Evolutionary conservation across 2,797 vertebrate species (phyloP).

Genomic region (Gorsachius magnificus): DNA sequence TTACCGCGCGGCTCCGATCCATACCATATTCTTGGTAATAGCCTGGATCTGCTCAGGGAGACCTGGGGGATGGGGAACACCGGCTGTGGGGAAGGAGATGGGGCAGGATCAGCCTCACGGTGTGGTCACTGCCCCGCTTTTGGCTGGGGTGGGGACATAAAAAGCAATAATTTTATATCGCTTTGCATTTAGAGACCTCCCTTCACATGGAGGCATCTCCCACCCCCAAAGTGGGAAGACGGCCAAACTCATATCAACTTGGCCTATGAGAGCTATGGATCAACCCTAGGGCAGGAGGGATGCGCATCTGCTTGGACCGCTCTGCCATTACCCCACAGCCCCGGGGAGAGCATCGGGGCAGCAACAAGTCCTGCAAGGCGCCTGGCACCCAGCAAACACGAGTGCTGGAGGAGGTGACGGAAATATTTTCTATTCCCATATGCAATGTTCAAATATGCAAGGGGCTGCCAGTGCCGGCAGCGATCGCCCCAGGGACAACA

Average conservation of each 20-base stretch:
- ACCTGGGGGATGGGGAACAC: neutral
- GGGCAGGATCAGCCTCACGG: rapidly evolving
- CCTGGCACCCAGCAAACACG: neutral
- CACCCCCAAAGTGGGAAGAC: neutral
- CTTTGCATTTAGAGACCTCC: neutral
- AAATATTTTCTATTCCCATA: neutral
- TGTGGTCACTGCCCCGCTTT: neutral
- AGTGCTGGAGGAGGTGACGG: rapidly evolving
- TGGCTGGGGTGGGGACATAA: neutral
- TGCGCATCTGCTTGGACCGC: too few relatives aligned
- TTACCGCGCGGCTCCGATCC: neutral
- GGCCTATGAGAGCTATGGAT: rapidly evolving
- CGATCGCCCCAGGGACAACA: rapidly evolving
- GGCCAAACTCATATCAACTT: neutral
- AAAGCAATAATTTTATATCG: rapidly evolving
- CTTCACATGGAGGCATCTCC: neutral
- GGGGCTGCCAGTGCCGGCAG: rapidly evolving
- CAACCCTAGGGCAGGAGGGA: neutral
- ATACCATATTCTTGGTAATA: neutral
- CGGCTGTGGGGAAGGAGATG: neutral
- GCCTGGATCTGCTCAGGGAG: neutral
- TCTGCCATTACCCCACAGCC: neutral
- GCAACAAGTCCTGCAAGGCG: neutral
- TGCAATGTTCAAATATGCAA: rapidly evolving
- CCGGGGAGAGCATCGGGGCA: neutral